Percentiles rank a stretch among this genome's conserved stretches.
Evolutionary conservation across 1,140 invertebrate species (phyloP).

Genomic region (Hesperophylax magnus): DNA sequence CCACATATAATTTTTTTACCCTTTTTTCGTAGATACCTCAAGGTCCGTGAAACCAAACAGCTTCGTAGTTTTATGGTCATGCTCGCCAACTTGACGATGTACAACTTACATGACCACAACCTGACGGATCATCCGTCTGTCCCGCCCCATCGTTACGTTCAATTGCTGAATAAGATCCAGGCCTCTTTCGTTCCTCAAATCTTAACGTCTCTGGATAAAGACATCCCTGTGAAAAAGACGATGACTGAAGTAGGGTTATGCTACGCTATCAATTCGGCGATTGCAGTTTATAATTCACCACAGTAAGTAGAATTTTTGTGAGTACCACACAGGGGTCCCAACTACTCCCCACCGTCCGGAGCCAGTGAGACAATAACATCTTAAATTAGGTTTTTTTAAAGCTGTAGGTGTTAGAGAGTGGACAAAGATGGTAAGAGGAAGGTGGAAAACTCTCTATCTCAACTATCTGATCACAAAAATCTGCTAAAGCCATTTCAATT

Average conservation of each 20-base stretch:
- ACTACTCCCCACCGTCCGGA: no score
- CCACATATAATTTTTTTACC: no score
- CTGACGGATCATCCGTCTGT: slow-evolving; percentile 41
- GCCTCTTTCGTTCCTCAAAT: slow-evolving; percentile 53
- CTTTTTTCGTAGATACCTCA: slow-evolving; percentile 28
- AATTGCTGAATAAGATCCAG: slow-evolving; percentile 41
- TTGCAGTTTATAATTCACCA: slow-evolving; percentile 64
- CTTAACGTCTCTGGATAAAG: slow-evolving; percentile 64
- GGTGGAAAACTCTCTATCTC: no score
- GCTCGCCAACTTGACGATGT: slow-evolving; percentile 25
- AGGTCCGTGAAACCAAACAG: slow-evolving; percentile 27
- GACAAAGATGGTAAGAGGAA: no score
- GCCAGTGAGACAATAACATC: no score
- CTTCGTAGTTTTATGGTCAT: slow-evolving; percentile 39
- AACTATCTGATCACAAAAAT: no score
- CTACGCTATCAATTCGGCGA: slow-evolving; percentile 75
- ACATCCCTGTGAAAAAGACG: slow-evolving; percentile 66
- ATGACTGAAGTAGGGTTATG: slow-evolving; percentile 78
- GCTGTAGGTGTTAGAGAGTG: no score
- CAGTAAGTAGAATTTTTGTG: slow-evolving; percentile 49
- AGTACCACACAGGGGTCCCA: no score
- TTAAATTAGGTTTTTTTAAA: no score
- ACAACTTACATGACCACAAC: slow-evolving; percentile 31
- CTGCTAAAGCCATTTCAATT: no score
- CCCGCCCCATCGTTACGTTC: slow-evolving; percentile 37